Evolutionary conservation across 2,888 invertebrate genomes (phyloP), one percentile per base, ranked within the genome.

Genomic region (Ormyrus pomaceus): DNA sequence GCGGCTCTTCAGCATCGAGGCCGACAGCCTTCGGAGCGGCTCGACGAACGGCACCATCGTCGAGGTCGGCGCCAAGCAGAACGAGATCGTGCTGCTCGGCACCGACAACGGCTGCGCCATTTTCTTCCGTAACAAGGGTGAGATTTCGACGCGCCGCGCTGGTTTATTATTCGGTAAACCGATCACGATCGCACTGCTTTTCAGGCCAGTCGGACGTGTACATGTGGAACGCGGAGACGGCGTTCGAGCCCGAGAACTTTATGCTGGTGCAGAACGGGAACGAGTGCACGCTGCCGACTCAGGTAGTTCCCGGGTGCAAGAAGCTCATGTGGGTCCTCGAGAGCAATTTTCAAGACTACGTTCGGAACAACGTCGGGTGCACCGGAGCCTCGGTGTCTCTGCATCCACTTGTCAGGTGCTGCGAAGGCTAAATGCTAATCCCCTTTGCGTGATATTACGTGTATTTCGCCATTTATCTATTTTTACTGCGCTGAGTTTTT

Each of bases 321-420:
- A 91, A 91, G 50, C 91, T 92, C 66, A 93, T 94, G 92, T 93
- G 94, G 93, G 92, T 92, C 10, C 88, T 94, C 83, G 94, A 94
- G 86, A 93, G 93, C 84, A 94, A 94, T 87, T 94, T 94, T 91
- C 93, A 93, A 73, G 94, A 94, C 88, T 94, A 92, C 86, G 92
- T 94, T 82, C 89, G 92, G 5, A 92, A 93, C 82, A 92, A 92
- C 53, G 92, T 93, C 56, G 93, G 94, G 64, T 93, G 94, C 86
- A 91, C 93, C 80, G 94, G 94, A n/a, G 92, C 94, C 48, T 93
- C 93, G 53, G 92, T 94, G 80, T 61, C 59, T 2, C 75, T 94
- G 69, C 93, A 93, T 91, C 94, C 94, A 0, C 90, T 94, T 70
- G 91, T 93, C 75, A 92, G 92, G 79, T 91, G 92, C 58, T 90